Evolutionary conservation across 1,140 invertebrate species (phyloP).

Genomic region (Lerema accius): DNA sequence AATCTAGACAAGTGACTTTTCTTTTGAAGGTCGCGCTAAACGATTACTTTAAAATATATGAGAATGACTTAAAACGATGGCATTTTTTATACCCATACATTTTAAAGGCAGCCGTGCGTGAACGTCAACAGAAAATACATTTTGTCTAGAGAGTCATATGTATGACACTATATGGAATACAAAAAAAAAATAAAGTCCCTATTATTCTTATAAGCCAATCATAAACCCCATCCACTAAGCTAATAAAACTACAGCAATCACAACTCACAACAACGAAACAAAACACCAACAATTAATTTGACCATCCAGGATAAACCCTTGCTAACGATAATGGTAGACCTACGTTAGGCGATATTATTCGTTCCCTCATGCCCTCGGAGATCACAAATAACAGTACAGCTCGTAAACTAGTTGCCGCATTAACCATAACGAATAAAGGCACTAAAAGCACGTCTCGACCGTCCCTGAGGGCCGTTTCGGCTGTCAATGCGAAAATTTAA

Average conservation of each 20-base stretch:
- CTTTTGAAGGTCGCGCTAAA: too few species aligned
- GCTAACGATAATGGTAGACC: constrained; percentile 25
- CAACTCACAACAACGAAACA: constrained; percentile 1
- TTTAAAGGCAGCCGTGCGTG: too few species aligned
- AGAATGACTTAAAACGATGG: too few species aligned
- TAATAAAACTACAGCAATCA: constrained; percentile 2
- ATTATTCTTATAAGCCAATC: too few species aligned
- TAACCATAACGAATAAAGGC: constrained; percentile 81
- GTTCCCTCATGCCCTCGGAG: constrained; percentile 44
- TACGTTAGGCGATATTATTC: constrained; percentile 31
- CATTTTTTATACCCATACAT: too few species aligned
- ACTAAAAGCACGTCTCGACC: constrained; percentile 71
- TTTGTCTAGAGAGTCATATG: too few species aligned
- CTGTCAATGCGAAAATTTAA: constrained; percentile 82
- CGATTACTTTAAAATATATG: too few species aligned
- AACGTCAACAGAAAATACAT: too few species aligned
- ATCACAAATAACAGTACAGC: constrained; percentile 70
- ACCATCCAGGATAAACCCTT: constrained; percentile 14
- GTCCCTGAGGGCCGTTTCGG: constrained; percentile 76
- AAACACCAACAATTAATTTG: constrained; percentile 35
- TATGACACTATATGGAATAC: too few species aligned
- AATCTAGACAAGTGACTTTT: too few species aligned
- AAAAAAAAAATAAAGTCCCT: too few species aligned
- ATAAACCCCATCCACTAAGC: too few species aligned
- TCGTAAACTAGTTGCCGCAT: constrained; percentile 78